Base-by-base conservation (phyloP, 2,113 vertebrate genomes). In the Jaculus jaculus region DNA sequence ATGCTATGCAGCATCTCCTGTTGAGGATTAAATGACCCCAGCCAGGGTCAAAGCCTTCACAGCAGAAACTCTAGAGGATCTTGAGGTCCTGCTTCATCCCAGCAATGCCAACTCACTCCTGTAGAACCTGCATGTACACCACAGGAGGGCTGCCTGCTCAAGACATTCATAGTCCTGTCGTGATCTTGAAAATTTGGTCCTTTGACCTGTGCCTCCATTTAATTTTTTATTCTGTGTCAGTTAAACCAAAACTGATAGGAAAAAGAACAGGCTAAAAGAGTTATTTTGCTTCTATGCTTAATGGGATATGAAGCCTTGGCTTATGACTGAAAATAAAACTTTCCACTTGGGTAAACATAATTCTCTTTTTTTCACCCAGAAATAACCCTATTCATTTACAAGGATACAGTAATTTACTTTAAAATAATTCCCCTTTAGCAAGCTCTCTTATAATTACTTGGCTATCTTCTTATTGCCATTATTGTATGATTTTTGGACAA, bases 311-410 rank as follows among this genome's bases (percentile, higher is more conserved):
- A 96, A 96, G 74, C 79, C 71, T 93, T 54, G 42, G 92, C 90
- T 95, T 94, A 96, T 86, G 74, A 81, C 37, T 92, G 89, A 96
- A 97, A 97, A 96, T 93, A 97, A 95, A 96, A 96, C 84, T 96
- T 97, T 97, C 93, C 93, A 96, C 97, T 96, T 94, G 96, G 85
- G 87, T 96, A 96, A 96, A 96, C 85, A 95, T 96, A 93, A 95
- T 96, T 97, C 91, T 94, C 63, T 81, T 77, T 51, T 81, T 84
- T 37, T 2, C 12, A 72, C 78, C 75, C 39, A 17, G 82, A 96
- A 97, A 94, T 94, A 94, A 96, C 95, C 94, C 92, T 73, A 80
- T 96, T 96, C 92, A 96, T 96, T 97, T 96, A 92, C 75, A 94
- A 93, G 92, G 90, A 89, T 96, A 93, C 32, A 94, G 79, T 94